These are phyloP conservation scores for Drosophila pachea DNA, from an alignment of 1,140 invertebrate genomes.

Conservation along the genomic window DNA sequence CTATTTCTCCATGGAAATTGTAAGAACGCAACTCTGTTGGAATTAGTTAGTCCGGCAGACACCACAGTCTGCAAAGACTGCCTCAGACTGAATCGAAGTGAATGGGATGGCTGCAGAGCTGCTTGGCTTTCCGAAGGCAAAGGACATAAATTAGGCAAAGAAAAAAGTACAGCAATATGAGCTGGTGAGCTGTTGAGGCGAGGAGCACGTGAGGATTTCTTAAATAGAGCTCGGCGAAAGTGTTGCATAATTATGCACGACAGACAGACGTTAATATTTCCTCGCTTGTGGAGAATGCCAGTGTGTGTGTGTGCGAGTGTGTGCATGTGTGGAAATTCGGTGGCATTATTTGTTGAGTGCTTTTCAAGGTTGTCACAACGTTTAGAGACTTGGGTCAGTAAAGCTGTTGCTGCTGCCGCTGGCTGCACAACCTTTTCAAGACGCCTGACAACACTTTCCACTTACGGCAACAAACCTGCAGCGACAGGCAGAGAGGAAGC, in stretches of 20 bases:
- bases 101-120: too few relatives aligned
- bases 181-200: conserved; percentile 5
- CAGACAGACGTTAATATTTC: conserved; percentile 25
- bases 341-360: conserved; percentile 69
- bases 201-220: conserved; percentile 43
- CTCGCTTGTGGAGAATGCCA: not conserved
- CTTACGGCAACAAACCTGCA: conserved; percentile 41
- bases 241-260: conserved; percentile 48
- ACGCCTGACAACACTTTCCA: conserved; percentile 60
- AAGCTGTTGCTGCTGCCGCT: not conserved
- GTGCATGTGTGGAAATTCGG: conserved; percentile 7
- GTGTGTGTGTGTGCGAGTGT: not conserved
- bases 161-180: not conserved
- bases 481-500: conserved; percentile 23
- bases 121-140: too few relatives aligned
- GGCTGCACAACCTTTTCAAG: conserved; percentile 13
- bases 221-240: conserved; percentile 3
- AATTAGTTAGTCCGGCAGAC: too few relatives aligned
- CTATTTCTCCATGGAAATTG: too few relatives aligned
- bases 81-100: too few relatives aligned
- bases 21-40: too few relatives aligned
- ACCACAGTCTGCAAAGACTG: too few relatives aligned
- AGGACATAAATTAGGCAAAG: not conserved
- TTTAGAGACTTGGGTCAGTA: conserved; percentile 32
- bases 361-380: conserved; percentile 62